A percentile compares a stretch with the other conserved stretches of the same genome.
These are phyloP conservation scores for Danionella cerebrum DNA, from an alignment of 2,113 vertebrate species.

Conservation along the genomic window DNA sequence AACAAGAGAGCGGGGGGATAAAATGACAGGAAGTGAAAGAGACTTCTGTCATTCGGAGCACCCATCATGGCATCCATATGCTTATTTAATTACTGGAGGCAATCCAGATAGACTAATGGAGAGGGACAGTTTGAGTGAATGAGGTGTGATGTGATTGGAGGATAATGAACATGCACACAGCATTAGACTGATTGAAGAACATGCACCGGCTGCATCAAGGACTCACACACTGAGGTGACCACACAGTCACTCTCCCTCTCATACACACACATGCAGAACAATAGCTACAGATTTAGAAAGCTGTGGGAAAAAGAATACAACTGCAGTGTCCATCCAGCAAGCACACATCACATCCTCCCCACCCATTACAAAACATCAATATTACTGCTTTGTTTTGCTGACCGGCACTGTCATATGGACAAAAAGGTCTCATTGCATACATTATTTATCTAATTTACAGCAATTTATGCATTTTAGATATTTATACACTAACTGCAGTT, in stretches of 20 bases:
- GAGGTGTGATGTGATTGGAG: neutral
- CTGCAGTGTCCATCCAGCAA: constrained; percentile 59
- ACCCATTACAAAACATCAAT: neutral
- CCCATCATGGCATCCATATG: constrained; percentile 61
- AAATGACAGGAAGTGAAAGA: constrained; percentile 50
- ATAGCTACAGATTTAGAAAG: constrained; percentile 79
- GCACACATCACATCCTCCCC: constrained; percentile 30
- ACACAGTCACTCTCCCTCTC: constrained; percentile 7
- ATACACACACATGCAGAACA: constrained; percentile 57
- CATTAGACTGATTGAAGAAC: neutral
- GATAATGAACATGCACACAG: neutral
- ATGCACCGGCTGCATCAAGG: neutral
- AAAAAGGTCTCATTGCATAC: no score
- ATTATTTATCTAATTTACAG: no score
- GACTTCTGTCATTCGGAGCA: constrained; percentile 55
- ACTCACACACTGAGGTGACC: neutral
- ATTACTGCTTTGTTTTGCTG: neutral
- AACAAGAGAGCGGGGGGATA: neutral
- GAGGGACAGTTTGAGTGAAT: neutral
- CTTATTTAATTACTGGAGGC: constrained; percentile 64
- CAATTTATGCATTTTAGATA: no score
- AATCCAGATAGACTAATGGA: constrained; percentile 56
- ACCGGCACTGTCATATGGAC: no score
- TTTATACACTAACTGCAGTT: no score
- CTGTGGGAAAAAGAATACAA: constrained; percentile 73